Evolutionary conservation across 2,113 vertebrate species (phyloP).

Genomic region (Rynchops niger): DNA sequence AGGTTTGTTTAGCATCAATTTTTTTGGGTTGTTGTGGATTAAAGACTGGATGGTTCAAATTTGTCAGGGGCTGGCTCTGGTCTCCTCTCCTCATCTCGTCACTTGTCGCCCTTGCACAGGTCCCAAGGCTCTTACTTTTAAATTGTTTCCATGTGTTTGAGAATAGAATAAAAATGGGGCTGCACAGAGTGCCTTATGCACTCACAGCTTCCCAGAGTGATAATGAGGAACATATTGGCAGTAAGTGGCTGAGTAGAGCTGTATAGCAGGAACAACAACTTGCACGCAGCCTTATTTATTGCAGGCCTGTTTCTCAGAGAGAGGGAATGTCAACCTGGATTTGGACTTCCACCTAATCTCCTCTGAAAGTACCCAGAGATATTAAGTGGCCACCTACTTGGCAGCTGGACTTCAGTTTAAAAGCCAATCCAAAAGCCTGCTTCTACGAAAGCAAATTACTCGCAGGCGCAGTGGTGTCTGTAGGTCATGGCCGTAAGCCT

Average conservation of each 20-base stretch:
- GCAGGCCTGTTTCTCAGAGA: conserved; percentile 48
- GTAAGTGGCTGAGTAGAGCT: conserved; percentile 48
- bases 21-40: conserved; percentile 13
- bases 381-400: conserved; percentile 58
- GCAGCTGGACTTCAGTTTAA: conserved; percentile 35
- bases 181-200: conserved; percentile 49
- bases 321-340: conserved; percentile 58
- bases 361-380: conserved; percentile 41
- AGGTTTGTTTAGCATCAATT: conserved; percentile 4
- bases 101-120: conserved; percentile 57
- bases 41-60: conserved; percentile 66
- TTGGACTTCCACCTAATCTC: conserved; percentile 67
- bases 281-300: conserved; percentile 60
- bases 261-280: conserved; percentile 66
- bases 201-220: conserved; percentile 70
- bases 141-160: conserved; percentile 67
- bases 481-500: background rate
- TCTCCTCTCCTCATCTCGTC: conserved; percentile 61
- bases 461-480: background rate
- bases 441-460: background rate
- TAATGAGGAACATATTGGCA: conserved; percentile 67
- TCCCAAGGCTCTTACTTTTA: conserved; percentile 63
- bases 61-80: conserved; percentile 62
- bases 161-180: conserved; percentile 48
- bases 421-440: background rate